Percentiles rank a stretch among this genome's conserved stretches.
Conservation (phyloP, 2,797 vertebrate genomes). For the Bufotes viridis region DNA sequence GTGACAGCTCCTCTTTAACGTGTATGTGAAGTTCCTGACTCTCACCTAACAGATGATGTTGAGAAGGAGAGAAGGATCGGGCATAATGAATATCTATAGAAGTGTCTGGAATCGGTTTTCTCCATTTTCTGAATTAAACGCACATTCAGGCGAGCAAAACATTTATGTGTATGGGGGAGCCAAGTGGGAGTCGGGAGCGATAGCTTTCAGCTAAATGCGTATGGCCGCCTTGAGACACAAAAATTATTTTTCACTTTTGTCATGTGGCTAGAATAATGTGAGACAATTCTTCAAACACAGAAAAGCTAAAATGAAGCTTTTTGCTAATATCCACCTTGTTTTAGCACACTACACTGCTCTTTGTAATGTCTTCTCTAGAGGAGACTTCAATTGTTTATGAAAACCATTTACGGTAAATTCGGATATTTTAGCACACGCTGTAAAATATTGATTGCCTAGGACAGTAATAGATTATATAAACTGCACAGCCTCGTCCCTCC, state of each 20-base stretch:
- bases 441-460: conserved; percentile 15
- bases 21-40: too few species aligned
- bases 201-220: too few species aligned
- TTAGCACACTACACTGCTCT: neutral
- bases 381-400: neutral
- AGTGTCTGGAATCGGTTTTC: too few species aligned
- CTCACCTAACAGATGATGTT: too few species aligned
- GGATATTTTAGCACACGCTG: conserved; percentile 10
- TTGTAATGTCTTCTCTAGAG: conserved; percentile 1
- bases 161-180: too few species aligned
- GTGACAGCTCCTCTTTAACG: too few species aligned
- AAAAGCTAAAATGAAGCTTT: neutral
- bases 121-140: too few species aligned
- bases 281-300: neutral
- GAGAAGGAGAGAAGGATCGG: too few species aligned
- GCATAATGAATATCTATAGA: too few species aligned
- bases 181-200: too few species aligned
- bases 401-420: conserved; percentile 8
- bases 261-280: neutral
- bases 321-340: neutral
- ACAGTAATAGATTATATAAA: conserved; percentile 14
- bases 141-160: too few species aligned
- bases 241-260: neutral
- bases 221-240: neutral
- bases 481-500: neutral